Conservation (phyloP, 1,140 invertebrate species). For the Caenorhabditis remanei region DNA sequence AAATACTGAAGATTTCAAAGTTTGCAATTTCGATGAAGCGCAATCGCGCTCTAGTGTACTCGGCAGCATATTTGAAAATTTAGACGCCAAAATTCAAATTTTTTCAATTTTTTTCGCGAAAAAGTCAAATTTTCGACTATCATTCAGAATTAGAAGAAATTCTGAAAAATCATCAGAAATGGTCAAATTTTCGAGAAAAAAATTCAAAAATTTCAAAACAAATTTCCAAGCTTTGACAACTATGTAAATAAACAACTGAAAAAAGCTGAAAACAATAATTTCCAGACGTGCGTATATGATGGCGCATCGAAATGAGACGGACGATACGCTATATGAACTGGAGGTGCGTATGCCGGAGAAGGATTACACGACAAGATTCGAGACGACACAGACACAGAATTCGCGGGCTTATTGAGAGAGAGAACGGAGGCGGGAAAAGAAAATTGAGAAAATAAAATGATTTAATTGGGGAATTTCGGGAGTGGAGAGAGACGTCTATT, state of each 20-base stretch:
- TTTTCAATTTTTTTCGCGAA: too few relatives aligned
- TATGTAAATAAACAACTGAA: neutral
- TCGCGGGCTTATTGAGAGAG: neutral
- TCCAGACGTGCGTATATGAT: constrained; percentile 47
- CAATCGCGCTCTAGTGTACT: too few relatives aligned
- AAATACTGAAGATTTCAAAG: too few relatives aligned
- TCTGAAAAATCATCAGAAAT: too few relatives aligned
- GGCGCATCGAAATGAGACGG: constrained; percentile 44
- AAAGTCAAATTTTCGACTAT: too few relatives aligned
- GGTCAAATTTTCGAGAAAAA: too few relatives aligned
- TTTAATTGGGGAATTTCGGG: neutral
- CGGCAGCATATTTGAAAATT: too few relatives aligned
- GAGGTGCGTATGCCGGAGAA: constrained; percentile 36
- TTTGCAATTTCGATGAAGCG: too few relatives aligned
- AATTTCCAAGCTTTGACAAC: too few relatives aligned
- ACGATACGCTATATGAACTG: constrained; percentile 43
- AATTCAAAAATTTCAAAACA: too few relatives aligned
- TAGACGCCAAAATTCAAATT: too few relatives aligned
- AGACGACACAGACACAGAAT: neutral
- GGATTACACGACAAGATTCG: constrained; percentile 39
- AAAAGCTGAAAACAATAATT: neutral
- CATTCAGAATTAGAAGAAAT: too few relatives aligned
- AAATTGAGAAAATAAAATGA: neutral
- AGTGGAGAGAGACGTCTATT: neutral
- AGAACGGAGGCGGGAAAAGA: neutral